phyloP scores from a whole-genome alignment of 2,888 invertebrate genomes.

The Aphidoletes aphidimyza region DNA sequence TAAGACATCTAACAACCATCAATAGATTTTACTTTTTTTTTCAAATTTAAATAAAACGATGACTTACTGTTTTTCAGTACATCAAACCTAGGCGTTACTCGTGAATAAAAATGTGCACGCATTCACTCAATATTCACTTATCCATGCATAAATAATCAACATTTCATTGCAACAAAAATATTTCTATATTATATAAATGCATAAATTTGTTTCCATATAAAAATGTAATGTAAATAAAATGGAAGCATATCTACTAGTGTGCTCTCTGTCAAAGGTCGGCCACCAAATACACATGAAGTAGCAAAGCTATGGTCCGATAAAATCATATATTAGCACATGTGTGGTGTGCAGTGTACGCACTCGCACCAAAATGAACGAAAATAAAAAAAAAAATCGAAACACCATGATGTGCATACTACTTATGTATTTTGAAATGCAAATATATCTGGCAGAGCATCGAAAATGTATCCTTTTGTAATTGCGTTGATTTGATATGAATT shows the following conservation, averaged over 20 bases:
- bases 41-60: no score
- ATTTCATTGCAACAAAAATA: not conserved
- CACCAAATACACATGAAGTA: not conserved
- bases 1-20: no score
- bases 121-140: not conserved
- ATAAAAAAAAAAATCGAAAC: not conserved
- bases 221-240: constrained; percentile 41
- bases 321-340: constrained; percentile 14
- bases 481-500: constrained; percentile 31
- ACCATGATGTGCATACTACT: not conserved
- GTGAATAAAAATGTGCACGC: no score
- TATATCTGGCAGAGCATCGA: constrained; percentile 11
- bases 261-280: not conserved
- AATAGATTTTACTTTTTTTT: no score
- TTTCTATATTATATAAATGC: not conserved
- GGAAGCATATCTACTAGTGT: no score
- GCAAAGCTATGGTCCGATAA: not conserved
- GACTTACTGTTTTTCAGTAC: not conserved
- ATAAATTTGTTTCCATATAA: no score
- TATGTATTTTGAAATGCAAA: constrained; percentile 29
- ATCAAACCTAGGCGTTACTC: not conserved
- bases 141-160: constrained; percentile 23
- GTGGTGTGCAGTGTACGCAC: not conserved
- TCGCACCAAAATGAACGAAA: not conserved
- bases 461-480: constrained; percentile 37